phyloP scores from a whole-genome alignment of 2,797 vertebrate species.

The Sebastes trivittatus region DNA sequence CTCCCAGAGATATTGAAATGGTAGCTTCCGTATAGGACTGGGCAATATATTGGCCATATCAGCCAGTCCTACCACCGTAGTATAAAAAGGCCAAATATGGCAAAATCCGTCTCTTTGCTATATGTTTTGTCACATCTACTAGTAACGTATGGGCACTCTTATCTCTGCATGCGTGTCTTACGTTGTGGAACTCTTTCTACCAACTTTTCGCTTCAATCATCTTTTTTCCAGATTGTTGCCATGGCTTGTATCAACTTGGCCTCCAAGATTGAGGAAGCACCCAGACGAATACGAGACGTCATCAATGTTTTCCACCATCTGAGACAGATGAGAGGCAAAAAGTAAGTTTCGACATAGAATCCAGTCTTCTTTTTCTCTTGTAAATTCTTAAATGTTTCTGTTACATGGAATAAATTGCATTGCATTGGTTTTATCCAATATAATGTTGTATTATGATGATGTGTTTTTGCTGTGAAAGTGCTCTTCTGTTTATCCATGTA shows the following conservation, averaged over 20 bases:
- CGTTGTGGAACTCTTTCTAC: slow-evolving; percentile 6
- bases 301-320: slow-evolving; percentile 98
- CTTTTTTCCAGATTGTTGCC: slow-evolving; percentile 92
- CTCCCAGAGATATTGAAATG: neutral
- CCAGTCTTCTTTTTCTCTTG: neutral
- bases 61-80: too few relatives aligned
- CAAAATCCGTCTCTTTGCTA: accelerated
- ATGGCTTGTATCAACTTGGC: slow-evolving; percentile 99
- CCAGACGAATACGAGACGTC: slow-evolving; percentile 95
- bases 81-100: neutral
- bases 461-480: slow-evolving; percentile 76
- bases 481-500: slow-evolving; percentile 81
- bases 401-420: neutral
- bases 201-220: slow-evolving; percentile 9
- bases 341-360: slow-evolving; percentile 85
- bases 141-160: accelerated
- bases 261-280: slow-evolving; percentile 98
- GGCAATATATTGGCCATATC: too few relatives aligned
- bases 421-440: slow-evolving; percentile 7
- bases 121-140: neutral
- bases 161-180: neutral
- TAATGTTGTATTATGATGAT: slow-evolving; percentile 45
- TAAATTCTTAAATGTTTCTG: neutral
- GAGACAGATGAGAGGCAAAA: slow-evolving; percentile 94
- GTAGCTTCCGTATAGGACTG: too few relatives aligned